Conservation (phyloP, 2,113 vertebrate genomes). For the Antechinus stuartii region DNA sequence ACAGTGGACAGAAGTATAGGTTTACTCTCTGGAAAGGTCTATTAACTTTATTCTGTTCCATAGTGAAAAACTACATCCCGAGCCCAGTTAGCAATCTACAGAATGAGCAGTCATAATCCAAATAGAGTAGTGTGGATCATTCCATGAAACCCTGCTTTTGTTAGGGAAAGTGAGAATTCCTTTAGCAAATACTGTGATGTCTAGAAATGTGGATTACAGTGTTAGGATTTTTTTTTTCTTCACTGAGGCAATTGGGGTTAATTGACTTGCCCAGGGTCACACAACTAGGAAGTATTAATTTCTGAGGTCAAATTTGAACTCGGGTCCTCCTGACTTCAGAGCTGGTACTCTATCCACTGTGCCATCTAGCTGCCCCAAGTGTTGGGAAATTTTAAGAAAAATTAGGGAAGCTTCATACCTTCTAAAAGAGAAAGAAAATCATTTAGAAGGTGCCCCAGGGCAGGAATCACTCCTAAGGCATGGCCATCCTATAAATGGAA, state of each 20-base stretch:
- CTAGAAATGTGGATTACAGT: background rate
- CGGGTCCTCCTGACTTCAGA: too few species aligned
- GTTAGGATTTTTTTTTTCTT: background rate
- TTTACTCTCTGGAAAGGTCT: background rate
- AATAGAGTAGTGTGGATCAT: background rate
- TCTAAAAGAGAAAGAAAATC: background rate
- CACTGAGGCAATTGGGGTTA: too few species aligned
- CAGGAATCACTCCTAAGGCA: background rate
- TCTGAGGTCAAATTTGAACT: too few species aligned
- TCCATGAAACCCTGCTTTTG: background rate
- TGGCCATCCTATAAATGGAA: background rate
- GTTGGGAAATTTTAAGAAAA: background rate
- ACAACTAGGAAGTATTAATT: too few species aligned
- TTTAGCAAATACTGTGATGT: background rate
- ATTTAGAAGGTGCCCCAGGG: background rate
- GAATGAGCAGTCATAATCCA: background rate
- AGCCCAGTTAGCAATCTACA: background rate
- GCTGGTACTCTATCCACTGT: too few species aligned
- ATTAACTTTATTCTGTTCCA: background rate
- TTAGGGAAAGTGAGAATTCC: background rate
- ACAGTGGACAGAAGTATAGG: background rate
- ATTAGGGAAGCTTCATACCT: background rate
- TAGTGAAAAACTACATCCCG: background rate
- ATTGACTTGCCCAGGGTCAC: too few species aligned
- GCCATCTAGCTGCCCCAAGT: too few species aligned